These are phyloP conservation scores for Gryllus bimaculatus DNA, from an alignment of 1,140 invertebrate genomes.

Conservation along the genomic window DNA sequence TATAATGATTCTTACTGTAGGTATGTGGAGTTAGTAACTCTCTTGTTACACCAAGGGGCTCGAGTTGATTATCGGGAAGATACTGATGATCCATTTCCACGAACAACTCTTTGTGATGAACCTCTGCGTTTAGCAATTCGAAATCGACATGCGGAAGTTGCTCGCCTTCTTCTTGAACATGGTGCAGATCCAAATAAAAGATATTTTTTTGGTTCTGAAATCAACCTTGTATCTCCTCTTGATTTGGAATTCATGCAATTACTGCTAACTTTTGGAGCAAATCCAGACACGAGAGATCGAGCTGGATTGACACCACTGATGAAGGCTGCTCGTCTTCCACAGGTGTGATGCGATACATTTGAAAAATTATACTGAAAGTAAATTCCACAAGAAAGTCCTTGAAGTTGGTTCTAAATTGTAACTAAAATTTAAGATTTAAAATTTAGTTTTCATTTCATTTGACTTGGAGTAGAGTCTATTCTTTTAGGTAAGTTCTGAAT, in stretches of 20 bases:
- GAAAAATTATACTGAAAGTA: too few species aligned
- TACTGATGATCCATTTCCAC: constrained; percentile 41
- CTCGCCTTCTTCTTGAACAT: constrained; percentile 53
- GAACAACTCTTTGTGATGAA: constrained; percentile 68
- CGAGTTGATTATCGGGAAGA: constrained; percentile 66
- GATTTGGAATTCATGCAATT: constrained; percentile 74
- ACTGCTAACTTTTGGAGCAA: constrained; percentile 71
- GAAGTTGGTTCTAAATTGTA: too few species aligned
- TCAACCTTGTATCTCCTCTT: constrained; percentile 67
- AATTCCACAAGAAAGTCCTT: too few species aligned
- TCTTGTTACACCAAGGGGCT: constrained; percentile 69
- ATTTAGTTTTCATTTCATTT: too few species aligned
- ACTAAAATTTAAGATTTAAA: too few species aligned
- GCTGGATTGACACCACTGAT: constrained; percentile 78
- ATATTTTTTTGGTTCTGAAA: constrained; percentile 84
- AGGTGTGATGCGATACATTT: constrained; percentile 38
- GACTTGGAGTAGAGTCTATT: too few species aligned
- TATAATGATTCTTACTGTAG: constrained; percentile 31
- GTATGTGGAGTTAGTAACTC: constrained; percentile 57
- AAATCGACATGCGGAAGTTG: constrained; percentile 68
- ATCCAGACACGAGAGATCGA: constrained; percentile 75
- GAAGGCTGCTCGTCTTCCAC: constrained; percentile 69
- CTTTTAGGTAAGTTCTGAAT: too few species aligned
- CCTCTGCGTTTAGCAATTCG: constrained; percentile 72
- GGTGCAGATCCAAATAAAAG: constrained; percentile 66